Evolutionary conservation across 2,888 invertebrate species (phyloP), one percentile per base, ranked within the genome.

Genomic region (Onthophagus sagittarius): DNA sequence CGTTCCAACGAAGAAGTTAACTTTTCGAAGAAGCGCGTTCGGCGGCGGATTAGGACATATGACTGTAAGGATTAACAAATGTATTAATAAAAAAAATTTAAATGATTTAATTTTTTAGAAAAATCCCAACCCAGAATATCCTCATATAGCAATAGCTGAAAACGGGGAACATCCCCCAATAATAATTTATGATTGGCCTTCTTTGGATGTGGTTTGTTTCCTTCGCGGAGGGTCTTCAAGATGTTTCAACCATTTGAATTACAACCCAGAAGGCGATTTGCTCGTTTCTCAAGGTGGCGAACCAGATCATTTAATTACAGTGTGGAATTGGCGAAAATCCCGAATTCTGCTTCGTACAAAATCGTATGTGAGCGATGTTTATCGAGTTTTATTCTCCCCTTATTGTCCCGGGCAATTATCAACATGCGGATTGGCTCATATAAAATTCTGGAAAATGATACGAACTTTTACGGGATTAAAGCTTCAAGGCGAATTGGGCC

Each of bases 361-460:
- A 81, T 94, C 96, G 0, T 93, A 94, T 83, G 92, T 93, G 11
- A 94, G 93, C 81, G 94, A 94, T 81, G 92, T 96, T 0, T 91
- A 90, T 78, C 88, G 90, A 74, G 92, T 94, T 0, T 90, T 92
- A 82, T 97, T 97, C 83, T 96, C 97, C 0, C 90, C 92, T 0
- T 92, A 91, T 78, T 90, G 94, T 75, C 90, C 92, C 4, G 94
- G 94, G 6, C 91, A 94, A 78, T 86, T 97, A 62, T 93, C 93
- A 2, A 92, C 95, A 2, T 90, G 93, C 79, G 95, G 95, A 7
- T 84, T 91, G 0, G 91, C 91, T 14, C 95, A 95, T 80, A 92
- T 94, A 32, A 95, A 95, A 84, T 96, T 96, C 85, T 97, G 97
- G 97, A 96, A 95, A 87, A 96, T 97, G 93, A 92, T 93, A 0